These are phyloP conservation scores for Delia radicum DNA, from an alignment of 1,140 invertebrate genomes.

Conservation along the genomic window DNA sequence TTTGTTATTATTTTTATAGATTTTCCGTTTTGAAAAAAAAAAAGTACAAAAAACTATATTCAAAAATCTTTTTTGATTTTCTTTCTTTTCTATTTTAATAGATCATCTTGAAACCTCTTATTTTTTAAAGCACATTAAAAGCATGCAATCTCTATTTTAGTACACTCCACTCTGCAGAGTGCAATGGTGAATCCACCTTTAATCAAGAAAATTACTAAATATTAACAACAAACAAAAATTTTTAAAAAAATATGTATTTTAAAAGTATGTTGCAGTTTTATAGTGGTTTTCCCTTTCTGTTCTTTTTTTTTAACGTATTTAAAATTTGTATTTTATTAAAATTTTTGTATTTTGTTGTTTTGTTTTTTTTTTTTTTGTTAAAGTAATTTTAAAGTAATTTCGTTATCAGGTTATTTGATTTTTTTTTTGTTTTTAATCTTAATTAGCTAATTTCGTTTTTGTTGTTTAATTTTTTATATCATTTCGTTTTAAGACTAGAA, in stretches of 20 bases:
- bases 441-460: neutral
- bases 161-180: no score
- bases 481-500: no score
- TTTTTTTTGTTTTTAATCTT: neutral
- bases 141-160: neutral
- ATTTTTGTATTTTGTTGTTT: neutral
- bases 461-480: no score
- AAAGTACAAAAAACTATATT: no score
- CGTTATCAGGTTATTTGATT: neutral
- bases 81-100: neutral
- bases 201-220: no score
- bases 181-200: no score
- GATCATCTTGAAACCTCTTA: neutral
- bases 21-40: no score
- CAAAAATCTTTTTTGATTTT: neutral
- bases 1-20: no score
- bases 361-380: neutral
- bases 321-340: neutral
- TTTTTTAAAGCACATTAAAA: neutral
- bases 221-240: neutral
- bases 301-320: neutral
- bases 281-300: no score
- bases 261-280: no score
- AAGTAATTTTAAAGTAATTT: constrained; percentile 2
- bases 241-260: neutral